A percentile compares a stretch with the other conserved stretches of the same genome.
Evolutionary conservation across 2,888 invertebrate genomes (phyloP).

Genomic region (Synergus umbraculus): DNA sequence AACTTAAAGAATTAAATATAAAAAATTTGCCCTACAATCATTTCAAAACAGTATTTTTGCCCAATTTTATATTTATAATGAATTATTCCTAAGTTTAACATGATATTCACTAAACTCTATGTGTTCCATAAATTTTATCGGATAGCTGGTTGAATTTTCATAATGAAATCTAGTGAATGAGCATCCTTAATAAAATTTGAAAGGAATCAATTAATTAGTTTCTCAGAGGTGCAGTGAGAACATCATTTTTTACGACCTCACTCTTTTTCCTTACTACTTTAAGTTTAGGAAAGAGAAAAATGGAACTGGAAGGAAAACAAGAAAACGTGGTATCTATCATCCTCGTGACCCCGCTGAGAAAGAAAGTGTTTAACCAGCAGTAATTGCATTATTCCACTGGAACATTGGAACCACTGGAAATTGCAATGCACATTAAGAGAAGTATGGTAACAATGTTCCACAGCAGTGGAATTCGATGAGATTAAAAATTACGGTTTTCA

Average conservation of each 20-base stretch:
- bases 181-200: slow-evolving; percentile 17
- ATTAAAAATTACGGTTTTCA: not conserved
- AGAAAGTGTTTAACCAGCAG: slow-evolving; percentile 4
- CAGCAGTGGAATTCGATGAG: not conserved
- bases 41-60: too few relatives aligned
- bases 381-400: slow-evolving; percentile 9
- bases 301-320: not conserved
- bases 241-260: not conserved
- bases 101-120: not conserved
- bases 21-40: too few relatives aligned
- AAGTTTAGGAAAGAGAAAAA: not conserved
- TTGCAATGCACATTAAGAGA: not conserved
- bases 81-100: not conserved
- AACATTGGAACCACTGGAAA: slow-evolving; percentile 7
- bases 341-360: not conserved
- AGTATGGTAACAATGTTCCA: not conserved
- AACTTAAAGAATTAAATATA: too few relatives aligned
- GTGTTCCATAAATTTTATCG: not conserved
- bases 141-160: not conserved
- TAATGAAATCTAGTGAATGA: not conserved
- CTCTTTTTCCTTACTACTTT: not conserved
- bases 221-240: slow-evolving; percentile 8
- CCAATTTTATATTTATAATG: not conserved
- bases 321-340: slow-evolving; percentile 23
- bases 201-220: slow-evolving; percentile 23